phyloP scores from a whole-genome alignment of 2,888 invertebrate genomes.

The Rhyacophila evoluta region DNA sequence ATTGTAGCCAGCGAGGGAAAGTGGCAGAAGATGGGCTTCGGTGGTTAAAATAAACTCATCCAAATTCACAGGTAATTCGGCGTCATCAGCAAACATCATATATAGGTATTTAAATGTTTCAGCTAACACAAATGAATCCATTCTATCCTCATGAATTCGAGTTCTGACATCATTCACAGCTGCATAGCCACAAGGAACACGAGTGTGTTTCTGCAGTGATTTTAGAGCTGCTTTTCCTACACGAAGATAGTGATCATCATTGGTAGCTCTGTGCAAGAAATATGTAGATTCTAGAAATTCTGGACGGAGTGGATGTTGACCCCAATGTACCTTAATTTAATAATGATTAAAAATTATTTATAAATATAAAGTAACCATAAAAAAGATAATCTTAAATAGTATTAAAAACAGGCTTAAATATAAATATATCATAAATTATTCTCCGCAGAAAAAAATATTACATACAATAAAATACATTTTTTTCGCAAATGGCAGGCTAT shows the following conservation, averaged over 20 bases:
- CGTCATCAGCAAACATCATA: slow-evolving; percentile 90
- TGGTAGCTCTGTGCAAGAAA: slow-evolving; percentile 94
- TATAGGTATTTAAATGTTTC: slow-evolving; percentile 98
- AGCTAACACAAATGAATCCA: slow-evolving; percentile 98
- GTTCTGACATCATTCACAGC: slow-evolving; percentile 96
- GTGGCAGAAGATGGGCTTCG: slow-evolving; percentile 95
- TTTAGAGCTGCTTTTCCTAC: slow-evolving; percentile 89
- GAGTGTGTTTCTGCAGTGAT: slow-evolving; percentile 89
- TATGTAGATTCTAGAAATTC: slow-evolving; percentile 99
- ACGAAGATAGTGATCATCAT: slow-evolving; percentile 94
- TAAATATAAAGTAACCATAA: not conserved
- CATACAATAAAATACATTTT: too few species aligned
- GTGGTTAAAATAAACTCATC: slow-evolving; percentile 92
- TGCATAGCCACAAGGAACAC: slow-evolving; percentile 97
- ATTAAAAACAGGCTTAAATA: too few species aligned
- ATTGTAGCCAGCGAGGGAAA: slow-evolving; percentile 79
- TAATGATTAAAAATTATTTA: not conserved
- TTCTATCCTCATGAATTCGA: slow-evolving; percentile 91
- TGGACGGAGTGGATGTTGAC: slow-evolving; percentile 95
- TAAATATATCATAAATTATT: too few species aligned
- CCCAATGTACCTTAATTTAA: slow-evolving; percentile 88
- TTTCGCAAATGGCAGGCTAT: too few species aligned
- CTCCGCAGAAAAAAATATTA: too few species aligned
- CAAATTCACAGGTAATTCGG: slow-evolving; percentile 83
- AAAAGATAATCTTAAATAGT: not conserved